Evolutionary conservation across 2,113 vertebrate genomes (phyloP), one percentile per base, ranked within the genome.

Genomic region (Platichthys stellatus): DNA sequence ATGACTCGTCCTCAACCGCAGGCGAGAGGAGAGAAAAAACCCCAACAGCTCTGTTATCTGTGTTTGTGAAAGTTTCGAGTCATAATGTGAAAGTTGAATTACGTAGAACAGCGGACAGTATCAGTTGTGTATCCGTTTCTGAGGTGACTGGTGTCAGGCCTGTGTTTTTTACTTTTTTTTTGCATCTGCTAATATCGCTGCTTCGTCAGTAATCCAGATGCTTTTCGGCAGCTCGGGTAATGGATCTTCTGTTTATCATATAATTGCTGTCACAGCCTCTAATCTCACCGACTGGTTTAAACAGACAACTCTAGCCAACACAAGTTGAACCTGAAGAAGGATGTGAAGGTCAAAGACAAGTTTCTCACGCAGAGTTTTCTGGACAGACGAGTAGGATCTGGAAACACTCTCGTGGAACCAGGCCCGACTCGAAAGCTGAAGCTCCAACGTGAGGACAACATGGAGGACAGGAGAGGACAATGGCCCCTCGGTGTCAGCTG

Each of bases 221-320:
- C 63, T 23, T 23, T 81, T 81, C 24, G 70, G 73, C 20, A 24
- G 51, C 80, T 76, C 38, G 58, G 69, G 72, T 87, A 89, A 89
- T 86, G 68, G 79, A 92, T 89, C 74, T 62, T 61, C 72, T 83
- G 74, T 84, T 90, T 60, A 92, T 92, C 92, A 64, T 91, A 91
- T 91, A 91, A 92, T 90, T 90, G 80, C 80, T 81, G 87, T 89
- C 84, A 43, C 56, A 72, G 62, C 76, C 81, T 73, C 64, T 90
- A 78, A 92, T 90, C 86, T 83, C 64, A 58, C 59, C 56, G 71
- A n/a, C 56, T 64, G 78, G 47, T 88, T 84, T 82, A 76, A 85
- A 77, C 21, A 18, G 35, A n/a, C 18, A 23, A 15, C 10, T 54
- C 59, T 3, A 2, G 24, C 11, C 8, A 23, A 2, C 47, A 18